These are phyloP conservation scores for Hemicordylus capensis DNA, from an alignment of 2,113 vertebrate species.

Conservation along the genomic window DNA sequence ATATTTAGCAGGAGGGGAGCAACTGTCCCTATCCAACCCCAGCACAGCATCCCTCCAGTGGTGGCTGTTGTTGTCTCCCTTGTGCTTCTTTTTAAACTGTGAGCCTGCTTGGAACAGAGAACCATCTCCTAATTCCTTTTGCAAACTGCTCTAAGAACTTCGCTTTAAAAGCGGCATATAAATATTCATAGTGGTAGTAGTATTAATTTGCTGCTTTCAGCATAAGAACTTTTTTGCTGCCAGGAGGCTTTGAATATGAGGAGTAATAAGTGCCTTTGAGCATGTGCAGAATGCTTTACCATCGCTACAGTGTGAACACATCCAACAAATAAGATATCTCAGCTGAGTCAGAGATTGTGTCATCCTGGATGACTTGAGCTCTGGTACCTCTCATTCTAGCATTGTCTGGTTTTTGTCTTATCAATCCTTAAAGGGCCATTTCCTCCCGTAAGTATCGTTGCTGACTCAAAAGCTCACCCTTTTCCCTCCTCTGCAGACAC, in stretches of 20 bases:
- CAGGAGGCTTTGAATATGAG: not conserved
- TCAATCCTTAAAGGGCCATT: not conserved
- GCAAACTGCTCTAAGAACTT: too few relatives aligned
- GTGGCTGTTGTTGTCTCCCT: too few relatives aligned
- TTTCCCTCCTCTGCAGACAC: conserved; percentile 50
- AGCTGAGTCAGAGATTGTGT: not conserved
- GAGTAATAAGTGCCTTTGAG: not conserved
- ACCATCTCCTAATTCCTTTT: too few relatives aligned
- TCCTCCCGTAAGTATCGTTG: not conserved
- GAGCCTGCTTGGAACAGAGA: too few relatives aligned
- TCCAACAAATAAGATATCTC: not conserved
- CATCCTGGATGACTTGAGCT: not conserved
- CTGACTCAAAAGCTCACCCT: not conserved
- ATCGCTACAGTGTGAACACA: not conserved
- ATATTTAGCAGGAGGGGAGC: too few relatives aligned
- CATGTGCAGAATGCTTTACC: not conserved
- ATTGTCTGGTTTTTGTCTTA: not conserved
- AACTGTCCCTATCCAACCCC: too few relatives aligned
- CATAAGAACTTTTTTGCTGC: not conserved
- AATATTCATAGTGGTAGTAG: too few relatives aligned
- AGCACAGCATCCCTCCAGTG: too few relatives aligned
- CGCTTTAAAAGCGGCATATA: too few relatives aligned
- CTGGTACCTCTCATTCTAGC: not conserved
- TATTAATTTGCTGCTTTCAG: not conserved
- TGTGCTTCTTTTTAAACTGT: too few relatives aligned